These are phyloP conservation scores for Mycalesis mineus DNA, from an alignment of 2,888 invertebrate genomes.

Conservation along the genomic window DNA sequence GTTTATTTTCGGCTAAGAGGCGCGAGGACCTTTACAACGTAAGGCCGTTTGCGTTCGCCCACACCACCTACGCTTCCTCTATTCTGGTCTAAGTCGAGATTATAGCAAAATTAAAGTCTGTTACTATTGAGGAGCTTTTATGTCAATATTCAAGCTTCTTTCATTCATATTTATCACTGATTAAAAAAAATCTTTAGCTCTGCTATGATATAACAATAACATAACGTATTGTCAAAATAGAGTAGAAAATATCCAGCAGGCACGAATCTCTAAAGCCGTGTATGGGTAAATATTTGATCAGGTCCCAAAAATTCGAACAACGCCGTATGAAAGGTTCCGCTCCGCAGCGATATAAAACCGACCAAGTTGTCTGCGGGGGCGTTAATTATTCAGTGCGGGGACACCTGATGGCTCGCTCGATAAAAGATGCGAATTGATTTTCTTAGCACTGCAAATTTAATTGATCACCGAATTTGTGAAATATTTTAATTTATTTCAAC, in stretches of 20 bases:
- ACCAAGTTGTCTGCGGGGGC: conserved; percentile 10
- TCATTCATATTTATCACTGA: no score
- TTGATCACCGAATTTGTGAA: conserved; percentile 8
- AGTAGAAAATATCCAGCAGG: neutral
- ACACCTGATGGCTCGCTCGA: conserved; percentile 35
- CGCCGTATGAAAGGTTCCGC: conserved; percentile 2
- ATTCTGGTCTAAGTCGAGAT: no score
- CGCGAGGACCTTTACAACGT: no score
- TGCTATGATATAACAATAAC: neutral
- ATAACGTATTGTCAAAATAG: neutral
- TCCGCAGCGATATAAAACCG: conserved; percentile 14
- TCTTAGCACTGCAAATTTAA: conserved; percentile 34
- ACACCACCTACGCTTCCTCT: no score
- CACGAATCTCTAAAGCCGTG: neutral
- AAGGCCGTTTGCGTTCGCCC: no score
- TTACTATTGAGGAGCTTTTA: no score
- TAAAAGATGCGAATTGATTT: conserved; percentile 38
- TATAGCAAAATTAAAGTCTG: no score
- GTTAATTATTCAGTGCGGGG: conserved; percentile 35
- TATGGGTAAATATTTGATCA: neutral
- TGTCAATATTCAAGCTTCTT: no score
- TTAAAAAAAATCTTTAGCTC: no score
- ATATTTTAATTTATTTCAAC: neutral
- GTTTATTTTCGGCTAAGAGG: no score
- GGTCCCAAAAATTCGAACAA: conserved; percentile 5